Base-by-base conservation (phyloP, 2,797 vertebrate species). In the Echeneis naucrates region DNA sequence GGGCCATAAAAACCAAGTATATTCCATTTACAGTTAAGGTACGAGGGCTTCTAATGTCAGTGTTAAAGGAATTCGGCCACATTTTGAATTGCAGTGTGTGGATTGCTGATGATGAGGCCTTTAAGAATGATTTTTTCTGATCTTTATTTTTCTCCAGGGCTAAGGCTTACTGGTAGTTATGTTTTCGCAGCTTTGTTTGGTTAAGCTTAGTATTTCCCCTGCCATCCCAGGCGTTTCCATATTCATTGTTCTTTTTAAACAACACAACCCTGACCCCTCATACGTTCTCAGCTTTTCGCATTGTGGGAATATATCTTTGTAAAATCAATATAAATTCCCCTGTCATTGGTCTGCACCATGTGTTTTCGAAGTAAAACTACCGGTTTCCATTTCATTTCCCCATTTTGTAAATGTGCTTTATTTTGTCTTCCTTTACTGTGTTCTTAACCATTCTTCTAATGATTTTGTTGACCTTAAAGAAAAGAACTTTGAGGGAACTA, bases 131-230 rank as follows among this genome's bases (percentile, higher is more conserved):
- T 57, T 66, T 69, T 80, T 68, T 32, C 45, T 65, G 14, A 70
- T 84, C 35, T 42, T 33, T 67, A 78, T 74, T 72, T 71, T 65
- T 44, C 73, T 78, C 78, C 47, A 68, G 88, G 81, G 87, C 86
- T 81, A 67, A 80, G 80, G 83, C 77, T 91, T 92, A 88, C 88
- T 90, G 87, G 85, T 88, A 86, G 85, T 71, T 70, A 69, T 91
- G 87, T 90, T 92, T 89, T 85, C 66, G 83, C 89, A 92, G 91
- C 89, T 92, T 89, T 91, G 84, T 88, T 88, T 89, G 60, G 78
- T 84, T 82, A 83, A 78, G 82, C 81, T 83, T 81, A 86, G 72
- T 82, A 58, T 89, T 90, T 77, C 87, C 81, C 10, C 17, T 40
- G 63, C 83, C 81, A 80, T 87, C 78, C 85, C 68, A 53, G 45